phyloP scores from a whole-genome alignment of 2,797 vertebrate species.

The Tinamus major region DNA sequence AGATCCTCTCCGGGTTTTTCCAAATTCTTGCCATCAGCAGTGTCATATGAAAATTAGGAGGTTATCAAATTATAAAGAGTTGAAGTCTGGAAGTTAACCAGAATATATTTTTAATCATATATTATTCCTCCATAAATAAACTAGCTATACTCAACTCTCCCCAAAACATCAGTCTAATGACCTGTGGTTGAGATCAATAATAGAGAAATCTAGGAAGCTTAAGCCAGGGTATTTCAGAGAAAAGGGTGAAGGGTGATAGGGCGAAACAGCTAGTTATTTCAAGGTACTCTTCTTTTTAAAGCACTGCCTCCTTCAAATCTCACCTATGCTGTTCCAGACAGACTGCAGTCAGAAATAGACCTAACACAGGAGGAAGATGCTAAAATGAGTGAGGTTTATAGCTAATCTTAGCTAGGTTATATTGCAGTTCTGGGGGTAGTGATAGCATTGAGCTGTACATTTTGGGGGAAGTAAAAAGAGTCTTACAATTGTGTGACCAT shows the following conservation, averaged over 20 bases:
- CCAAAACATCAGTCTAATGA: background rate
- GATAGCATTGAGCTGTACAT: background rate
- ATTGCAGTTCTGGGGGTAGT: background rate
- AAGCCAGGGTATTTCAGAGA: background rate
- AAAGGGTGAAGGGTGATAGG: background rate
- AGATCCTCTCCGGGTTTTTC: background rate
- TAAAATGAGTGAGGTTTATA: background rate
- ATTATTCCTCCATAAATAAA: background rate
- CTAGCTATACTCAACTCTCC: background rate
- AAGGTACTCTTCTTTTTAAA: background rate
- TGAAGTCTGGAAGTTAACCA: background rate
- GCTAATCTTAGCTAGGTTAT: background rate
- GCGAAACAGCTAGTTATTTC: background rate
- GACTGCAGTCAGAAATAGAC: background rate
- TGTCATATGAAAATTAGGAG: background rate
- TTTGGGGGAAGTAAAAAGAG: background rate
- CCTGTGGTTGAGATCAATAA: background rate
- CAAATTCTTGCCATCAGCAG: background rate
- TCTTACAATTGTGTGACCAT: background rate
- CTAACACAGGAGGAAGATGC: background rate
- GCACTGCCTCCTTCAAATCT: background rate
- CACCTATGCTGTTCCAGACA: background rate
- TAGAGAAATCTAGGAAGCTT: background rate
- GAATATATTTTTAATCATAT: background rate
- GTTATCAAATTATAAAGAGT: background rate